phyloP scores from a whole-genome alignment of 2,888 invertebrate species.

The Parnassius orleans region DNA sequence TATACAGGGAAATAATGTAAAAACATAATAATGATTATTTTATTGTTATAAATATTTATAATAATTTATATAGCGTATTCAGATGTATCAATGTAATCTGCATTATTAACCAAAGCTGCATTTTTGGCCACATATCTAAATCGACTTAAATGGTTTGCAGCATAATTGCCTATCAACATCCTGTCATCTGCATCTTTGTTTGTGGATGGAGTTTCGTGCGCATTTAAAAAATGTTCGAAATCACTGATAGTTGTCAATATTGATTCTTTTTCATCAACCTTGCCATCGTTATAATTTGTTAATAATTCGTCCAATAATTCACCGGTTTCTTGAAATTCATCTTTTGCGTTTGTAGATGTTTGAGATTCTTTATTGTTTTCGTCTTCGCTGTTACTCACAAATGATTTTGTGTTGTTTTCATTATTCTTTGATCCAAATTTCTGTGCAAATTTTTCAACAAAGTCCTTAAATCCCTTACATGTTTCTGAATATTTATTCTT shows the following conservation, averaged over 20 bases:
- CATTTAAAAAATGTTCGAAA: slow-evolving; percentile 18
- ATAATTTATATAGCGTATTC: slow-evolving; percentile 16
- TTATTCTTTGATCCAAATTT: slow-evolving; percentile 48
- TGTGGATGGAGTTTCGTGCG: slow-evolving; percentile 16
- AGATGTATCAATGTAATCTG: slow-evolving; percentile 44
- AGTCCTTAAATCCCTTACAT: slow-evolving; percentile 47
- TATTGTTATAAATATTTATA: no score
- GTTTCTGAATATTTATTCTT: slow-evolving; percentile 28
- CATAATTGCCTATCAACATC: slow-evolving; percentile 29
- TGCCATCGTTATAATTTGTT: slow-evolving; percentile 3
- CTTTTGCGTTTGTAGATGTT: slow-evolving; percentile 32
- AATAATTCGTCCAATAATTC: slow-evolving; percentile 19
- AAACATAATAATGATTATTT: no score
- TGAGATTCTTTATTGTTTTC: slow-evolving; percentile 52
- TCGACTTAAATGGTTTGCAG: slow-evolving; percentile 43
- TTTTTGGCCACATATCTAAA: slow-evolving; percentile 53
- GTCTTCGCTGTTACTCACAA: slow-evolving; percentile 47
- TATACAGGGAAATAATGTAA: no score
- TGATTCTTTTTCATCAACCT: slow-evolving; percentile 8
- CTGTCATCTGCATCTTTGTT: neutral
- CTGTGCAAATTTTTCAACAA: slow-evolving; percentile 59
- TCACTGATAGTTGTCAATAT: slow-evolving; percentile 13
- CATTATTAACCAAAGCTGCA: slow-evolving; percentile 48
- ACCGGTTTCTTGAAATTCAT: slow-evolving; percentile 17
- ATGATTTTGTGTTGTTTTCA: slow-evolving; percentile 48